Base-by-base conservation (phyloP, 1,140 invertebrate genomes). In the Pogonomyrmex barbatus region DNA sequence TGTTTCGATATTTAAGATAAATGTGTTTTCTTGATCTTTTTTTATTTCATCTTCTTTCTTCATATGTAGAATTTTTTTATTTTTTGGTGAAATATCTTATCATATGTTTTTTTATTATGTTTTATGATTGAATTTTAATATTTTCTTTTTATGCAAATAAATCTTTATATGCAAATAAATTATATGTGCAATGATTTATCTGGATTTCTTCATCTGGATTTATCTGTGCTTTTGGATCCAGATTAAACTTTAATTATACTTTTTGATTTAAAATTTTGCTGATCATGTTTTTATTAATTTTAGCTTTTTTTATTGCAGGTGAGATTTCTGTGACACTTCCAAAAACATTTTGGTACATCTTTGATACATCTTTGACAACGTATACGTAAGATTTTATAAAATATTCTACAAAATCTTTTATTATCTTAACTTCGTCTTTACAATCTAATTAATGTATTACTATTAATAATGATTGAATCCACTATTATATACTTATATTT, bases 291-390 rank as follows among this genome's bases (percentile, higher is more conserved):
- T 78, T 33, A 81, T 85, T 87, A 89, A 63, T 88, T 36, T 62
- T 83, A n/a, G 1, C 47, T 63, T 33, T 78, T 63, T 88, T 54
- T 91, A 82, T 91, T 91, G 1, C 85, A 90, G 91, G 91, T 91
- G 86, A 79, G 10, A 47, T 47, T 58, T 63, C 47, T 56, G 10
- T 9, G 4, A 0, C 12, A 33, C 14, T 6, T 85, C 14, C 39
- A 30, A 2, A 10, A 60, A 58, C 9, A 14, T 14, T 54, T 30
- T 12, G 33, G 2, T 33, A 36, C 12, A 65, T 24, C 14, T 54
- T 30, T 12, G 33, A 2, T 33, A 36, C 12, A 65, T 24, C 50
- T 36, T 62, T 24, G 45, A 63, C 56, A 30, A 47, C 60, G 5
- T 42, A 56, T 39, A 42, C 3, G 33, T 58, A 82, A 73, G 79